Evolutionary conservation across 2,888 invertebrate species (phyloP).

Genomic region (Adineta ricciae): DNA sequence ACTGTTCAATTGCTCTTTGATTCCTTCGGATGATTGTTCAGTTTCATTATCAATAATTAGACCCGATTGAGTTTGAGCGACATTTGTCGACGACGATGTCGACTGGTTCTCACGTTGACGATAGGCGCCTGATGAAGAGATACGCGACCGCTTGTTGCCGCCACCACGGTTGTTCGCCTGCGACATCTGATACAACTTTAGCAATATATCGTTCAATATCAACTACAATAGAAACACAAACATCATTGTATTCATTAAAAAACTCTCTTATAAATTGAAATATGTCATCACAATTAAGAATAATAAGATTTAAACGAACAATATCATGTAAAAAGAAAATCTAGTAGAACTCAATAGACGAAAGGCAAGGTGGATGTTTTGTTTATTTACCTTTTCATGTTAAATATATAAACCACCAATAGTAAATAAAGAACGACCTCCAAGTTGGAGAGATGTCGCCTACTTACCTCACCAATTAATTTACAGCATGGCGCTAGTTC

Average conservation of each 20-base stretch:
- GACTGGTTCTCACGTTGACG: constrained; percentile 7
- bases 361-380: constrained; percentile 9
- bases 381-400: constrained; percentile 15
- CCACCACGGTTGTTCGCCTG: constrained; percentile 12
- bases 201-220: not conserved
- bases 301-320: not conserved
- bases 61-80: constrained; percentile 13
- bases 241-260: not conserved
- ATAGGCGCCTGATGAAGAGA: constrained; percentile 1
- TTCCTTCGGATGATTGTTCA: not conserved
- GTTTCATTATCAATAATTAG: constrained; percentile 14
- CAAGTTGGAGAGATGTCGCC: not conserved
- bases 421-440: not conserved
- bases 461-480: constrained; percentile 4
- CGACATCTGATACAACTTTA: not conserved
- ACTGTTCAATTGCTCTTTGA: constrained; percentile 18
- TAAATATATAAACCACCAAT: not conserved
- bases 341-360: not conserved
- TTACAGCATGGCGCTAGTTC: not conserved
- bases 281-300: not conserved
- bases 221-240: not conserved
- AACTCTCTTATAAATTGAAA: not conserved
- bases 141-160: constrained; percentile 13
- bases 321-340: not conserved
- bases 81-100: not conserved